Evolutionary conservation across 1,140 invertebrate species (phyloP).

Genomic region (Formica selysi): DNA sequence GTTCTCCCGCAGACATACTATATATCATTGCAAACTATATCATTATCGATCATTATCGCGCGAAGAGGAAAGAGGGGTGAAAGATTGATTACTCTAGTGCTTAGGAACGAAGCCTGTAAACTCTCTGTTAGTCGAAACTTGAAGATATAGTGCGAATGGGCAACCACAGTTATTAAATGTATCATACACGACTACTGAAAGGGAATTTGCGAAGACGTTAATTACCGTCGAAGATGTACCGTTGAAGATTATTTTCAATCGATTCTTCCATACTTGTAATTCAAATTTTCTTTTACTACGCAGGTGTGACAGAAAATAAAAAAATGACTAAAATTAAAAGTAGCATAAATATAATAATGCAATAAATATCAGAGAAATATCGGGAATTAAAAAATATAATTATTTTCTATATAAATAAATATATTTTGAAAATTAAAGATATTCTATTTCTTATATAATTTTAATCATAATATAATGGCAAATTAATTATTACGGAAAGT

Average conservation of each 20-base stretch:
- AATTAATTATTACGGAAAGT: constrained; percentile 16
- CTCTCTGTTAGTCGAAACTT: constrained; percentile 61
- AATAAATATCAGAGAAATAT: constrained; percentile 54
- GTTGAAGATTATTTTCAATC: constrained; percentile 1
- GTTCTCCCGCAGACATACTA: constrained; percentile 45
- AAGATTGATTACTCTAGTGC: constrained; percentile 51
- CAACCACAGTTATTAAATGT: constrained; percentile 69
- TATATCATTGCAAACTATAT: constrained; percentile 53
- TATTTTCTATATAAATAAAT: constrained; percentile 47
- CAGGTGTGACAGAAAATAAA: constrained; percentile 27
- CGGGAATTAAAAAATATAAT: constrained; percentile 60
- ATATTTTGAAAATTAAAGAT: constrained; percentile 34
- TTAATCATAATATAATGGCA: neutral
- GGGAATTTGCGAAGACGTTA: constrained; percentile 41
- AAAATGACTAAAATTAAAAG: constrained; percentile 46
- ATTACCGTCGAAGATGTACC: constrained; percentile 23
- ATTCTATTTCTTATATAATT: constrained; percentile 27
- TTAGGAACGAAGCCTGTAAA: constrained; percentile 62
- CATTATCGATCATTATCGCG: constrained; percentile 58
- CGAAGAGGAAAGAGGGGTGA: neutral
- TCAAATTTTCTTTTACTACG: constrained; percentile 10
- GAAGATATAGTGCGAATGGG: constrained; percentile 49
- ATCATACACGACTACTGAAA: constrained; percentile 63
- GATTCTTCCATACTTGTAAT: constrained; percentile 29
- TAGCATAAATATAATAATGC: constrained; percentile 56